Evolutionary conservation across 2,888 invertebrate species (phyloP), one percentile per base, ranked within the genome.

Genomic region (Melitaea athalia): DNA sequence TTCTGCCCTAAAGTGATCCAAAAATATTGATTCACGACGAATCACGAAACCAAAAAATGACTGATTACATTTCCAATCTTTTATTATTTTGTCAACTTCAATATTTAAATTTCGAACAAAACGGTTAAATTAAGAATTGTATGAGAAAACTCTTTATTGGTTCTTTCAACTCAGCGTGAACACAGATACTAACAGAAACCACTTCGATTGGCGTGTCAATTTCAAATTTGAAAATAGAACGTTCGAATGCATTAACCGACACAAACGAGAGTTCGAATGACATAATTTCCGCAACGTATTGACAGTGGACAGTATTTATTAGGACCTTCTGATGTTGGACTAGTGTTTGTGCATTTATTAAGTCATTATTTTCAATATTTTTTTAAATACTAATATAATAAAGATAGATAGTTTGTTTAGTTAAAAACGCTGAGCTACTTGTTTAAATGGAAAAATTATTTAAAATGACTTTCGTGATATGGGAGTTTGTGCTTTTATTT

Each of bases 291-390:
- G 75, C 60, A 67, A 69, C 68, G 71, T 67, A 73, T 73, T 69
- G 75, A 74, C 74, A 65, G 67, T 73, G 72, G 79, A 76, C 78
- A 79, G 77, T 78, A 78, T 79, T 78, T 76, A 79, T 78, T 70
- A 76, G 68, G 64, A 72, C 71, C 74, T 75, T 73, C 70, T 77
- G 75, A 74, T 69, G 75, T 70, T 72, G n/a, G 70, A 65, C 14
- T 45, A 31, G 71, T 75, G 74, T 43, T 42, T 65, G 75, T 77
- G 74, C 76, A 73, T 14, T 55, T 55, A 14, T 55, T 0, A 53
- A 24, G 14, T 10, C 15, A 50, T 8, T 15, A 15, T 50, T 50
- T 17, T 52, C 31, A 24, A 24, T 52, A 11, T 10, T 12, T 52
- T 52, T 12, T 12, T 31, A 0, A 53, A 31, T 31, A 15, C 15